Conservation (phyloP, 2,113 vertebrate species). For the Actinemys pallida region DNA sequence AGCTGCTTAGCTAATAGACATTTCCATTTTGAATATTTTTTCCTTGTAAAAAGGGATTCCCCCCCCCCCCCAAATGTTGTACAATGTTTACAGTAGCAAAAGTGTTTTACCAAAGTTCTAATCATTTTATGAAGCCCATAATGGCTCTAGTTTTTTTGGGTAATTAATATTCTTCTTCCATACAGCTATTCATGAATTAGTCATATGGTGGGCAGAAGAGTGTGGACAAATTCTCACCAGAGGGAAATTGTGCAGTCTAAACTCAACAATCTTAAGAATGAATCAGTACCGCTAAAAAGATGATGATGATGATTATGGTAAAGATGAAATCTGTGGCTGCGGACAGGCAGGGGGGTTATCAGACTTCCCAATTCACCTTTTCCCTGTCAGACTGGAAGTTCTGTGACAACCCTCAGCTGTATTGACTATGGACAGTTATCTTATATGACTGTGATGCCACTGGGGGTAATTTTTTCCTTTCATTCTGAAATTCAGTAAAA, state of each 20-base stretch:
- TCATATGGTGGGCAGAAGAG: neutral
- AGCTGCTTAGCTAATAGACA: neutral
- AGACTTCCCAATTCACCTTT: neutral
- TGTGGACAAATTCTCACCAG: neutral
- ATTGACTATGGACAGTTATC: neutral
- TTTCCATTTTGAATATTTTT: neutral
- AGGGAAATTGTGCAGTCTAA: neutral
- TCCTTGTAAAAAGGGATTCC: neutral
- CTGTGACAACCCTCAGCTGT: neutral
- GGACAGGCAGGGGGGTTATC: neutral
- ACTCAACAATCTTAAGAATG: neutral
- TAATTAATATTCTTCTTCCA: constrained; percentile 9
- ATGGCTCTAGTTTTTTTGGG: neutral
- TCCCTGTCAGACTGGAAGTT: neutral
- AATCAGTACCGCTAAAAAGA: neutral
- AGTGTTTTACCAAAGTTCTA: neutral
- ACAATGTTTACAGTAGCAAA: neutral
- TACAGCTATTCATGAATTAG: neutral
- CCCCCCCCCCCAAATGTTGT: neutral
- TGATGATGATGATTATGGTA: neutral
- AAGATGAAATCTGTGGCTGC: neutral
- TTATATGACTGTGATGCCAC: neutral
- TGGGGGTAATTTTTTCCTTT: neutral
- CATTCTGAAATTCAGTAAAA: neutral
- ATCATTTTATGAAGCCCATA: neutral